Percentiles rank a stretch among this genome's conserved stretches.
These are phyloP conservation scores for Myxocyprinus asiaticus DNA, from an alignment of 2,113 vertebrate genomes.

Conservation along the genomic window DNA sequence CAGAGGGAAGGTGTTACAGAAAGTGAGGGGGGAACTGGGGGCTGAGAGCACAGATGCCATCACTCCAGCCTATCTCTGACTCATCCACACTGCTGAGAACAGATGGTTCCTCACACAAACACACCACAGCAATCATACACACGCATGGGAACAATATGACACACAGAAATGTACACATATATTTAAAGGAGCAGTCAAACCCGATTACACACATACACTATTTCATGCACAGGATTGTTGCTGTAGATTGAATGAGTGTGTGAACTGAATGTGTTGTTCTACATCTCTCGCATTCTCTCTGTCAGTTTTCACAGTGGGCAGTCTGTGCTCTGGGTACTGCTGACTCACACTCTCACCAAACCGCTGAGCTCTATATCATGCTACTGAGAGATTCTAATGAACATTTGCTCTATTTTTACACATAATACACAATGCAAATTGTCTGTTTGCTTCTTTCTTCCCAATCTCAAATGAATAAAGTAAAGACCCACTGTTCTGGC, in stretches of 20 bases:
- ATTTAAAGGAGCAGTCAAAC: too few species aligned
- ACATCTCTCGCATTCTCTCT: constrained; percentile 28
- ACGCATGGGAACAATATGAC: constrained; percentile 14
- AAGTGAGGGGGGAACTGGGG: not conserved
- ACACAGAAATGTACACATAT: not conserved
- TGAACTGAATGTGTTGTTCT: not conserved
- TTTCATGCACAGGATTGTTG: not conserved
- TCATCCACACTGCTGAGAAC: constrained; percentile 62
- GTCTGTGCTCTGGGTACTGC: constrained; percentile 12
- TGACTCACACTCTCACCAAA: constrained; percentile 38
- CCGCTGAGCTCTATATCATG: constrained; percentile 12
- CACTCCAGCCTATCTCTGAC: constrained; percentile 66
- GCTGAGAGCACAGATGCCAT: constrained; percentile 63
- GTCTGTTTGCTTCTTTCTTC: too few species aligned
- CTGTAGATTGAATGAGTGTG: not conserved
- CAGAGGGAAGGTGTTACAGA: constrained; percentile 40
- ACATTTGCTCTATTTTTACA: constrained; percentile 28
- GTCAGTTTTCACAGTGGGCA: constrained; percentile 15
- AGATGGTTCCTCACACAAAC: constrained; percentile 50
- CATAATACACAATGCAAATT: not conserved
- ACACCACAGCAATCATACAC: constrained; percentile 18
- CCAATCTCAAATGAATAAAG: too few species aligned
- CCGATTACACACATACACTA: not conserved
- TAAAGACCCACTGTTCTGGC: too few species aligned
- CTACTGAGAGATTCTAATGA: constrained; percentile 30